Conservation (phyloP, 2,888 invertebrate species). For the Dicyrtomina minuta region DNA sequence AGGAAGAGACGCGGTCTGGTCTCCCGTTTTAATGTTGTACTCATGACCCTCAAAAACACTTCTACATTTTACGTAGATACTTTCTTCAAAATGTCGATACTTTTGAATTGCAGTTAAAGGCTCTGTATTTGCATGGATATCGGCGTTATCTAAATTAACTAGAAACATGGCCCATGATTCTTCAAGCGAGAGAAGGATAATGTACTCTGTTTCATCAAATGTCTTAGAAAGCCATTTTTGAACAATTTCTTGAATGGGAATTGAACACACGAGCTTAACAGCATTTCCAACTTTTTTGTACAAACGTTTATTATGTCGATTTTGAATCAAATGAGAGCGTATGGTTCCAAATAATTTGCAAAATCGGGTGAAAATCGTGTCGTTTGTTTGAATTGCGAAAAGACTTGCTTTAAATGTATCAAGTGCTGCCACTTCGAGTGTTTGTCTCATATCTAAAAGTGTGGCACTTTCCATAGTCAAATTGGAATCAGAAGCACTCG, state of each 20-base stretch:
- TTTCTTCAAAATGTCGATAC: too few species aligned
- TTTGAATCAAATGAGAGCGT: not conserved
- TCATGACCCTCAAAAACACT: not conserved
- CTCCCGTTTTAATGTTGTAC: not conserved
- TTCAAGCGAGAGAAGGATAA: too few species aligned
- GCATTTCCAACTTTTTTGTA: too few species aligned
- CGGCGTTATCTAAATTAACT: too few species aligned
- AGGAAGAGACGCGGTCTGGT: not conserved
- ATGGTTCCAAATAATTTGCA: too few species aligned
- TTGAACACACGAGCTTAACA: too few species aligned
- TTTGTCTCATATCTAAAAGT: conserved; percentile 8
- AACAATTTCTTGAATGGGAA: too few species aligned
- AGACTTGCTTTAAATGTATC: conserved; percentile 21
- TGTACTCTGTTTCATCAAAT: conserved; percentile 31
- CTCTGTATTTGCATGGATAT: conserved; percentile 18
- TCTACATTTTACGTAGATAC: too few species aligned
- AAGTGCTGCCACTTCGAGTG: conserved; percentile 16
- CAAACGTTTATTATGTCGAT: not conserved
- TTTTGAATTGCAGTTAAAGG: not conserved
- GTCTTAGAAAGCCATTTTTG: conserved; percentile 30
- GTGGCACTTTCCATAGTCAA: not conserved
- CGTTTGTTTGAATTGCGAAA: conserved; percentile 27
- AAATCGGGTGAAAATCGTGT: conserved; percentile 29
- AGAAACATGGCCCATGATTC: too few species aligned
- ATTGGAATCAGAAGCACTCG: too few species aligned